Evolutionary conservation across 2,113 vertebrate species (phyloP).

Genomic region (Strix aluco): DNA sequence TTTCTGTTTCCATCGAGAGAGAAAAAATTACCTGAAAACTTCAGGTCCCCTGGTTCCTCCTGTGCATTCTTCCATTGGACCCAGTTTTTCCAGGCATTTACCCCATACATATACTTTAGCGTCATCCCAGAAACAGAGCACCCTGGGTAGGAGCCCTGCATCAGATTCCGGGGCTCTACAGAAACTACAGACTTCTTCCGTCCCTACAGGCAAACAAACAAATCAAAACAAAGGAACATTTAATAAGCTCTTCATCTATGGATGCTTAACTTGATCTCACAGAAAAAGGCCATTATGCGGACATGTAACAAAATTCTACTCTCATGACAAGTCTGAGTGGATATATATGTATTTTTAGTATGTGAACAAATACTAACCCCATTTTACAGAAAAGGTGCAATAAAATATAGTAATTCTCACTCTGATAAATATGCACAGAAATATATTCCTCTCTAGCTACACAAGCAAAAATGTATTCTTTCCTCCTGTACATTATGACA

Average conservation of each 20-base stretch:
- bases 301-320: not conserved
- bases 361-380: not conserved
- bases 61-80: constrained; percentile 90
- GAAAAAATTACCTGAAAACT: constrained; percentile 76
- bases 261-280: not conserved
- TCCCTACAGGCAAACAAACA: constrained; percentile 67
- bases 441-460: not conserved
- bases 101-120: constrained; percentile 90
- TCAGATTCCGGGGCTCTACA: constrained; percentile 68
- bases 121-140: constrained; percentile 80
- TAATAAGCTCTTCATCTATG: not conserved
- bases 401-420: not conserved
- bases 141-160: constrained; percentile 75
- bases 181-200: constrained; percentile 80
- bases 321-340: not conserved
- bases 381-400: not conserved
- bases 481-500: not conserved
- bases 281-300: not conserved
- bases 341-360: not conserved
- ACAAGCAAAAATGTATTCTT: not conserved
- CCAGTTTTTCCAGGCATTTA: constrained; percentile 96
- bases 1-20: not conserved
- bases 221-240: not conserved
- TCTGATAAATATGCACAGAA: not conserved
- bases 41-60: constrained; percentile 84